A percentile compares a stretch with the other conserved stretches of the same genome.
phyloP scores from a whole-genome alignment of 2,113 vertebrate species.

The Procapra przewalskii region DNA sequence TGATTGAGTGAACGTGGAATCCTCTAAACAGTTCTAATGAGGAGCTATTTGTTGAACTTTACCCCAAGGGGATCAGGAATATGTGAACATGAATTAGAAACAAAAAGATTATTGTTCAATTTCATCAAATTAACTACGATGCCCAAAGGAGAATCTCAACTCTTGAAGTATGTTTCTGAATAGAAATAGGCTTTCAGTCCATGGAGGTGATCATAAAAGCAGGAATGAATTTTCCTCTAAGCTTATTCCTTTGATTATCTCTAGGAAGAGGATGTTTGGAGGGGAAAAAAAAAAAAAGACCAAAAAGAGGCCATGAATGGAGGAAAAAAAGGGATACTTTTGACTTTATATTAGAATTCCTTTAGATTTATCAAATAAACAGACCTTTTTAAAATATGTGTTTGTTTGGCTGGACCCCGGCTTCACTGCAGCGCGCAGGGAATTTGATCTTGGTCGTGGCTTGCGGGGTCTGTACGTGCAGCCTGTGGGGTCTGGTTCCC shows the following conservation, averaged over 20 bases:
- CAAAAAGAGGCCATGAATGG: neutral
- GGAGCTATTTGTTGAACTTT: conserved; percentile 12
- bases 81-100: conserved; percentile 41
- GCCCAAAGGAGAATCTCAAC: conserved; percentile 33
- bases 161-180: neutral
- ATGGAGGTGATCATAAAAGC: neutral
- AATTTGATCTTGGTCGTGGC: neutral
- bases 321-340: neutral
- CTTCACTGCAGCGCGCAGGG: neutral
- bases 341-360: neutral
- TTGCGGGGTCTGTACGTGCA: neutral
- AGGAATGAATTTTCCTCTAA: neutral
- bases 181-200: neutral
- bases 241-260: neutral
- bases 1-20: neutral
- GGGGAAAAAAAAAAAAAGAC: neutral
- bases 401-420: neutral
- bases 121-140: conserved; percentile 45
- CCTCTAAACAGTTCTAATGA: neutral
- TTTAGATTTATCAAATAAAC: neutral
- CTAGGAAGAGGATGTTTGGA: neutral
- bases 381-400: neutral
- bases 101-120: conserved; percentile 44
- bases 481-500: neutral
- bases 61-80: neutral